Evolutionary conservation across 2,797 vertebrate genomes (phyloP), one percentile per base, ranked within the genome.

Genomic region (Tragelaphus eurycerus): DNA sequence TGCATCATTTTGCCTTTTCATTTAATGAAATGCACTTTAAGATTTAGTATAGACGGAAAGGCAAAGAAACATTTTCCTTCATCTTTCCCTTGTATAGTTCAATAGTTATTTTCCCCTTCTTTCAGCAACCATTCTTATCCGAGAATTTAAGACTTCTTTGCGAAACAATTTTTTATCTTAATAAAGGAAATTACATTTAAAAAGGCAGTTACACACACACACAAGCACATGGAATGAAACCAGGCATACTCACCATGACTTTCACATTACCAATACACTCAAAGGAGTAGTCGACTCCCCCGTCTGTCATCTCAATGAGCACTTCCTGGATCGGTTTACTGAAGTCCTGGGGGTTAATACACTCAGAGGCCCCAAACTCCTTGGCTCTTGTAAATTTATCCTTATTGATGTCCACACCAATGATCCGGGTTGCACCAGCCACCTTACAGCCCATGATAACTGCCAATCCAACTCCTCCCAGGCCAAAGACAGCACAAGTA

Each of bases 371-470:
- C 38, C 99, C 99, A 88, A 99, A 99, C 93, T 99, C 99, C 83
- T 99, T 99, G 71, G 99, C 99, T 96, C 99, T 99, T 91, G 99
- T 98, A 93, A 99, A 99, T 98, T 99, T 99, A 9, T 99, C 98
- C 60, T 99, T 99, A 64, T 99, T 99, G 93, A 99, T 97, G 95
- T 99, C 99, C 0, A 99, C 95, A 1, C 99, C 99, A 25, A 99
- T 99, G 96, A 99, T 99, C 55, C 98, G 99, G 71, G 99, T 99
- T 62, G 99, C 99, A 90, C 99, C 99, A 12, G 99, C 99, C 81
- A 98, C 97, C 98, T 99, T 99, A 96, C 99, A 99, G 97, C 99
- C 99, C 99, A 99, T 99, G 97, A 99, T 99, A n/a, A 99, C 99
- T 0, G 99, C 99, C 97, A 99, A 90, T 8, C 99, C 99, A 85